Conservation (phyloP, 1,140 invertebrate species). For the Phymastichus coffea region DNA sequence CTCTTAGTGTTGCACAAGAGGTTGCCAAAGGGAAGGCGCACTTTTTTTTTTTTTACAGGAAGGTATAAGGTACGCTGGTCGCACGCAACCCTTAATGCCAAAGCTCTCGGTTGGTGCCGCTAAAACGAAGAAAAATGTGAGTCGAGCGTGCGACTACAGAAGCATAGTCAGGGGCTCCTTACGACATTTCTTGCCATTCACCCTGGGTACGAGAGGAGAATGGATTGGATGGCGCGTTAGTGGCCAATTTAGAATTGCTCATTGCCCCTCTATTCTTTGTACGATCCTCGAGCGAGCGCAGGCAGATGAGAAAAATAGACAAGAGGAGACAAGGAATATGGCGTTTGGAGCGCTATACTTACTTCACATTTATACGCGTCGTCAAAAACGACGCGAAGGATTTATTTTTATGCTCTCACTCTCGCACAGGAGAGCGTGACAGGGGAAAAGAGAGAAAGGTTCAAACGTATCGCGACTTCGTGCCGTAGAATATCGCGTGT, state of each 20-base stretch:
- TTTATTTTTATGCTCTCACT: conserved; percentile 10
- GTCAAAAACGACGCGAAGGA: background rate
- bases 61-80: conserved; percentile 4
- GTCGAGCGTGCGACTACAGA: background rate
- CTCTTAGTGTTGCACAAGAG: no score
- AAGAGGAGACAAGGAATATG: background rate
- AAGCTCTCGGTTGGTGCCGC: background rate
- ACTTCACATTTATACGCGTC: background rate
- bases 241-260: conserved; percentile 13
- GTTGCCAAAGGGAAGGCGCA: no score
- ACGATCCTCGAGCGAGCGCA: background rate
- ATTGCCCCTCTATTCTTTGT: conserved; percentile 9
- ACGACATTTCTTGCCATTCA: conserved; percentile 5
- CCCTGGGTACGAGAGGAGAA: background rate
- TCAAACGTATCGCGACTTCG: no score
- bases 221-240: conserved; percentile 12
- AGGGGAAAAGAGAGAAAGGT: background rate
- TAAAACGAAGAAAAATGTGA: conserved; percentile 23
- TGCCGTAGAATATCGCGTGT: no score
- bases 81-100: conserved; percentile 7
- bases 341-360: background rate
- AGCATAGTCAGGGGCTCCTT: no score
- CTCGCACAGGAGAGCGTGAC: no score
- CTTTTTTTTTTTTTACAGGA: no score
- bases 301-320: background rate